Base-by-base conservation (phyloP, 2,888 invertebrate species). In the Drosophila demipolita region DNA sequence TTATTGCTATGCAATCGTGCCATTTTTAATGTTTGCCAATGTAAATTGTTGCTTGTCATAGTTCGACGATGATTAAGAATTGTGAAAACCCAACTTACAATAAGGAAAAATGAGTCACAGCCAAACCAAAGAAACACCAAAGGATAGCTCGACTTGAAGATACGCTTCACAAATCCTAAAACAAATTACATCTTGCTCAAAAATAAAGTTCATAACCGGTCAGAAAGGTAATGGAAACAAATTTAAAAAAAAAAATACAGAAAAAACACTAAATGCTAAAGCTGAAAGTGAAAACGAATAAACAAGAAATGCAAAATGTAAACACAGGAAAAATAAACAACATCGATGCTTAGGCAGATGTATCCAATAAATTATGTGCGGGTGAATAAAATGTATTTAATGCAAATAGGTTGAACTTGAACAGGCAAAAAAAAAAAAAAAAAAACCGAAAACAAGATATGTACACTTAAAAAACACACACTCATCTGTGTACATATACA, bases 311-410 rank as follows among this genome's bases (percentile, higher is more conserved):
- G 50, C 48, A 53, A 53, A 63, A 50, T 65, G 66, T 61, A 38
- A 54, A 55, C 65, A 42, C 20, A 53, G 59, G 64, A 73, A 70
- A 64, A 52, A 53, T 64, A 84, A 82, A 65, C 83, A 67, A 63
- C 48, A 17, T 17, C 17, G 12, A 26, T 55, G 23, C 63, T 29
- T 3, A 9, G 49, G 5, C 26, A 29, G 26, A 29, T 49, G 26
- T 17, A 57, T 40, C 38, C 29, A 15, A 29, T 29, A 38, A 29
- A 55, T 20, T n/a, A 40, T 15, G 17, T 57, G 40, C 48, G 42
- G 55, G 40, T 23, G 29, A 65, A 55, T 49, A 55, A 60, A 66
- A 57, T 68, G 42, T 66, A 66, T 36, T 33, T 60, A 54, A 65
- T 57, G 35, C 61, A 55, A 66, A 57, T 67, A 63, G 54, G 0